Conservation (phyloP, 30 jellyfish, hydroid and myxozoan species). For the Phacellophora camtschatica region DNA sequence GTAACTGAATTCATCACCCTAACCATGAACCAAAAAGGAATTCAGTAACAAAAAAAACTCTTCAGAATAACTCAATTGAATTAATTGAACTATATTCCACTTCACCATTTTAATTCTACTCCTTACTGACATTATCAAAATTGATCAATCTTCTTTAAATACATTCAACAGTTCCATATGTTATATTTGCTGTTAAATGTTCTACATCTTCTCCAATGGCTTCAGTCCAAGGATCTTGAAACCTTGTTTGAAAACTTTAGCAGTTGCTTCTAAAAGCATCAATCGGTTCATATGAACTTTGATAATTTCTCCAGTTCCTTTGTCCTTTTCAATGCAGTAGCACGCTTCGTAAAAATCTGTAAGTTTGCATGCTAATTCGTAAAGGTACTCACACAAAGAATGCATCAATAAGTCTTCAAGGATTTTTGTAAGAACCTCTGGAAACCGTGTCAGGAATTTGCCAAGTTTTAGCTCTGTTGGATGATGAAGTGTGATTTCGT, state of each 20-base stretch:
- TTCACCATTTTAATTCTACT: too few species aligned
- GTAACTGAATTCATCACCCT: too few species aligned
- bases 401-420: slow-evolving; percentile 82
- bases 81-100: too few species aligned
- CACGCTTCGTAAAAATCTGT: slow-evolving; percentile 98
- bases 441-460: slow-evolving; percentile 78
- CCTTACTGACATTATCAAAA: background rate
- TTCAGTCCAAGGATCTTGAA: slow-evolving; percentile 86
- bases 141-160: background rate
- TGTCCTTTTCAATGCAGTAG: slow-evolving; percentile 77
- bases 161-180: too few species aligned
- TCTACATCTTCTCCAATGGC: slow-evolving; percentile 78
- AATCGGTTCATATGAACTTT: slow-evolving; percentile 92
- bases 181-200: background rate
- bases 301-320: slow-evolving; percentile 77
- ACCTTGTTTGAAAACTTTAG: slow-evolving; percentile 74
- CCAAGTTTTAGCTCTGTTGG: slow-evolving; percentile 85
- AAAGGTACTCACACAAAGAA: slow-evolving; percentile 89
- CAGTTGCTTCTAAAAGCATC: slow-evolving; percentile 84
- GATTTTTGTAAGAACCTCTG: slow-evolving; percentile 71
- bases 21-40: too few species aligned
- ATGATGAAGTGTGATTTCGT: slow-evolving; percentile 67
- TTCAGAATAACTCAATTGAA: too few species aligned
- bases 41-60: too few species aligned
- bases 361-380: slow-evolving; percentile 87